phyloP scores from a whole-genome alignment of 2,113 vertebrate species.

The Anser brachyrhynchus region DNA sequence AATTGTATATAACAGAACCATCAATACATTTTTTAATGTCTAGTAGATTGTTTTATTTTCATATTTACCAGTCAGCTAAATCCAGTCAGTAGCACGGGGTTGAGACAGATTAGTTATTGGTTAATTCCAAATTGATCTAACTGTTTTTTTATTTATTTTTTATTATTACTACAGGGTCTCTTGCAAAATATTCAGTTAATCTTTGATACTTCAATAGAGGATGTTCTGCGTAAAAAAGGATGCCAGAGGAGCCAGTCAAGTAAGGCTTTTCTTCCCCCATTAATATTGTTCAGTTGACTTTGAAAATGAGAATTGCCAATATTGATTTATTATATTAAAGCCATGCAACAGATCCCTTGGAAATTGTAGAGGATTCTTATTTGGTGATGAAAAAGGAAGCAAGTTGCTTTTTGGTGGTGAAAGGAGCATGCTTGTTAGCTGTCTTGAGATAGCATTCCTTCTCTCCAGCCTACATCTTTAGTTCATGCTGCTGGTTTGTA shows the following conservation, averaged over 20 bases:
- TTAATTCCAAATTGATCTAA: not conserved
- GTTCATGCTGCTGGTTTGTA: not conserved
- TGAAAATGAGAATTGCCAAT: not conserved
- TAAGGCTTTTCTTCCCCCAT: constrained; percentile 58
- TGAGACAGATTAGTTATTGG: not conserved
- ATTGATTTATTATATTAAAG: not conserved
- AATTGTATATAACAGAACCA: not conserved
- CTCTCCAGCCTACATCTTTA: not conserved
- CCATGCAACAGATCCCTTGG: not conserved
- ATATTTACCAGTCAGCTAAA: not conserved
- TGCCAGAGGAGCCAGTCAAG: constrained; percentile 86
- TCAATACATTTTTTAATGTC: not conserved
- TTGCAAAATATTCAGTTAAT: constrained; percentile 90
- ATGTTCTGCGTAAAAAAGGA: constrained; percentile 87
- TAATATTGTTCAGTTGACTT: not conserved
- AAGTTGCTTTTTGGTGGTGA: not conserved
- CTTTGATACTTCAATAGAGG: constrained; percentile 88
- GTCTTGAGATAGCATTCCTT: not conserved
- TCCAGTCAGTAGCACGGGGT: not conserved
- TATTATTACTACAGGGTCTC: constrained; percentile 83
- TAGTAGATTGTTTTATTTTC: not conserved
- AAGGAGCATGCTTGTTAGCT: not conserved
- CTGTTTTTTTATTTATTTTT: not conserved
- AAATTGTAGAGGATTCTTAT: not conserved
- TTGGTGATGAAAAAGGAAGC: not conserved